Percentiles rank a stretch among this genome's conserved stretches.
Evolutionary conservation across 2,797 vertebrate genomes (phyloP).

Genomic region (Ctenosaura bakeri): DNA sequence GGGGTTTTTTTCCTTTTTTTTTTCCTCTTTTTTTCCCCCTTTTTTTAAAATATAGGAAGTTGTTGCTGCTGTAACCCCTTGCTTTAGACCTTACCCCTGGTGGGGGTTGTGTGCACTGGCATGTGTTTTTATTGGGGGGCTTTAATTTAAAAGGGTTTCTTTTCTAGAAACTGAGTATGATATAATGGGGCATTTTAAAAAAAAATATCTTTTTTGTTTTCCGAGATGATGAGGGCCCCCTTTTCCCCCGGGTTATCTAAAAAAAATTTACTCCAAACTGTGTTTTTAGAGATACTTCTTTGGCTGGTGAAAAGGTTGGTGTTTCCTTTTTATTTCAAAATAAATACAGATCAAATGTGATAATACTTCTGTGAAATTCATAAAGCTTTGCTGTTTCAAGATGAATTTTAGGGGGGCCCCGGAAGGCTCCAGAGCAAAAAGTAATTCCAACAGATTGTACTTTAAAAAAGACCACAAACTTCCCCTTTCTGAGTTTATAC

Average conservation of each 20-base stretch:
- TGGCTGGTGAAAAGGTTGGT: constrained; percentile 95
- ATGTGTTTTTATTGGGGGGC: neutral
- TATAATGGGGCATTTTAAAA: neutral
- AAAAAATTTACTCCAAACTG: constrained; percentile 97
- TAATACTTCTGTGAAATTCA: fast-evolving
- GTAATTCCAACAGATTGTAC: neutral
- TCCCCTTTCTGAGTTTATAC: neutral
- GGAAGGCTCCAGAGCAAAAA: neutral
- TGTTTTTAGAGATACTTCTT: constrained; percentile 92
- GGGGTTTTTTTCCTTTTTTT: neutral
- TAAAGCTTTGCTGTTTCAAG: constrained; percentile 17
- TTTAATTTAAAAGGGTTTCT: fast-evolving
- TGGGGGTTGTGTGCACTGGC: neutral
- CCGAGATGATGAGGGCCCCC: constrained; percentile 95
- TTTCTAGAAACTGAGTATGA: too few species aligned
- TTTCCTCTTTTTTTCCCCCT: neutral
- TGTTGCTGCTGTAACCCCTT: neutral
- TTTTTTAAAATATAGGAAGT: neutral
- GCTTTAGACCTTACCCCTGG: neutral
- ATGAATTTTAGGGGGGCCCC: neutral
- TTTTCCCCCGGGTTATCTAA: constrained; percentile 94
- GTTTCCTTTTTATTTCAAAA: neutral
- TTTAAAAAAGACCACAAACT: neutral
- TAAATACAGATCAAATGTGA: neutral
- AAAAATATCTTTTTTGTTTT: constrained; percentile 47